Base-by-base conservation (phyloP, 2,888 invertebrate genomes). In the Zeuzera pyrina region DNA sequence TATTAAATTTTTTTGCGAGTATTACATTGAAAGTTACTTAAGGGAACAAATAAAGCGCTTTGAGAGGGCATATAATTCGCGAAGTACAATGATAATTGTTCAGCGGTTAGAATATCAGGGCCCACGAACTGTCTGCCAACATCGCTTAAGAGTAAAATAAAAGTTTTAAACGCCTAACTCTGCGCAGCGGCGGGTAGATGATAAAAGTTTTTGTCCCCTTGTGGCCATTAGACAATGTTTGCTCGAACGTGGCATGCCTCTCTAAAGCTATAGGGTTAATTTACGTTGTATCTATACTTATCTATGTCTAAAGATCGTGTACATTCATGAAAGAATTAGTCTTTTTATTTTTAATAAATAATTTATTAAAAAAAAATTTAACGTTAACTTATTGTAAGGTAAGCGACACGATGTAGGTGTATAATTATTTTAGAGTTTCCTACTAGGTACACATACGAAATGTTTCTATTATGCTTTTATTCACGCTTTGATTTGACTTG, bases 171-270 rank as follows among this genome's bases (percentile, higher is more conserved):
- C 47, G 47, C 43, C 42, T 41, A 44, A 44, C 51, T 47, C 41
- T 36, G 39, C 34, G 42, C 41, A 43, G 39, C 34, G 39, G 46
- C 43, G 47, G 52, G 54, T 43, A 57, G 61, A 63, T 64, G 60
- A 62, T 61, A 60, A 66, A 67, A 69, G 60, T 67, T 69, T 57
- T 33, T 15, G 30, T 23, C 47, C 52, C 44, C 32, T 41, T 13
- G 53, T 39, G 50, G 49, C 55, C 52, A 55, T 58, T 56, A 58
- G 33, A 47, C 48, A 43, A 49, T 56, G 56, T 57, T 58, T 57
- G 45, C 39, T 35, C 42, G 47, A 42, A 49, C 48, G 49, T 45
- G 45, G 38, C 36, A 26, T 38, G 47, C 30, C 15, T 21, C 30
- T 30, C 32, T 32, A 28, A n/a, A 35, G 35, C 40, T 36, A 42